Conservation (phyloP, 2,113 vertebrate species). For the Dolichallabes microphthalmus region DNA sequence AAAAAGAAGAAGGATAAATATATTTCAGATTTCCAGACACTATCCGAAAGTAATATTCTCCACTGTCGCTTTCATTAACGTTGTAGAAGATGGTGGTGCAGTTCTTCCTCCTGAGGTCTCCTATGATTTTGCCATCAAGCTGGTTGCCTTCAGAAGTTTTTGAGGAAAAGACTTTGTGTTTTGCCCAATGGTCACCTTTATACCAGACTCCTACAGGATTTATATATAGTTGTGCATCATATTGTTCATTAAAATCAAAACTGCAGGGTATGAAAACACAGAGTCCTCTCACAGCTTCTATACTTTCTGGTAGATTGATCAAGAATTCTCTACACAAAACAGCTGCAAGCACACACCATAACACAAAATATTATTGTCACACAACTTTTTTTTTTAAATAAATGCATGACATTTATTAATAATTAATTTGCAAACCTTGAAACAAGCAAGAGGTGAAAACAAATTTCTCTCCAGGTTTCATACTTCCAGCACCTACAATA, state of each 20-base stretch:
- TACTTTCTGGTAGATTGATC: conserved; percentile 14
- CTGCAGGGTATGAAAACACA: conserved; percentile 25
- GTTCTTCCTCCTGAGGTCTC: conserved; percentile 9
- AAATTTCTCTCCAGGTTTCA: not conserved
- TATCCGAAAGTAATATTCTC: conserved; percentile 29
- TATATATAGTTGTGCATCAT: not conserved
- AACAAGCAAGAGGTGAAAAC: not conserved
- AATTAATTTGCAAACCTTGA: conserved; percentile 14
- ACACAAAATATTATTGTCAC: not conserved
- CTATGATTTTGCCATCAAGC: conserved; percentile 13
- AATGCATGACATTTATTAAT: not conserved
- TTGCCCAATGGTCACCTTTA: conserved; percentile 9
- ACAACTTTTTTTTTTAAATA: not conserved
- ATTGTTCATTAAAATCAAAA: not conserved
- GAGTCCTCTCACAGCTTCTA: conserved; percentile 19
- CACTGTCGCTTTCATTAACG: not conserved
- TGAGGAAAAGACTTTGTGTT: not conserved
- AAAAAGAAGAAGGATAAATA: not conserved
- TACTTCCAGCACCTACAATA: not conserved
- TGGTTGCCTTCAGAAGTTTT: conserved; percentile 3
- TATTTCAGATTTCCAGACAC: conserved; percentile 2
- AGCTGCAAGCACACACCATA: conserved; percentile 12
- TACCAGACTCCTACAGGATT: conserved; percentile 10
- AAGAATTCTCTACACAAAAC: conserved; percentile 15
- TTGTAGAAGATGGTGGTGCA: conserved; percentile 39